Conservation (phyloP, 2,888 invertebrate genomes). For the Xestia ashworthii region DNA sequence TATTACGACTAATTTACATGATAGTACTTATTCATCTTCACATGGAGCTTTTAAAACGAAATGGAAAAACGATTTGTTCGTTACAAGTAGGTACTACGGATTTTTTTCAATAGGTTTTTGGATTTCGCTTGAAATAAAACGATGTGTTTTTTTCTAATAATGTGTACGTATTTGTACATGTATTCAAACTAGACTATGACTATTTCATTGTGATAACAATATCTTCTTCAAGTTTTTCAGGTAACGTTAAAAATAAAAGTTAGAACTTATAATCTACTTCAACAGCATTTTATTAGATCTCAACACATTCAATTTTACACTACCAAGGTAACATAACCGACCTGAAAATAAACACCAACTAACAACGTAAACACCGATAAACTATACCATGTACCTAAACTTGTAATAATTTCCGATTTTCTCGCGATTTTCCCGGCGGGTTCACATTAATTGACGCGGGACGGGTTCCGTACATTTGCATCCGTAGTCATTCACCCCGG, state of each 20-base stretch:
- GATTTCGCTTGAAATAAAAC: not conserved
- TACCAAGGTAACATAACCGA: not conserved
- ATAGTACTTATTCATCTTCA: not conserved
- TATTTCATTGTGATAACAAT: not conserved
- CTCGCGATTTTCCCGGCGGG: constrained; percentile 68
- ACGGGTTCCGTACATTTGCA: constrained; percentile 81
- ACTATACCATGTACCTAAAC: constrained; percentile 28
- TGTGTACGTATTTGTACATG: not conserved
- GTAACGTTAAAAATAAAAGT: not conserved
- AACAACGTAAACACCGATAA: constrained; percentile 29
- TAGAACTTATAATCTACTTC: not conserved
- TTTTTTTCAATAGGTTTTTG: not conserved
- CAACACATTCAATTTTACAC: constrained; percentile 1
- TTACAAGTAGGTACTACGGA: not conserved
- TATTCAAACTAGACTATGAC: not conserved
- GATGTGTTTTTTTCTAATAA: not conserved
- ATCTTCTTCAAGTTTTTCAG: not conserved
- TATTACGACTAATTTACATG: not conserved
- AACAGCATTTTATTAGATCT: not conserved
- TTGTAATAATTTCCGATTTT: constrained; percentile 63
- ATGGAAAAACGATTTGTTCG: not conserved
- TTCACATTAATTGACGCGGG: constrained; percentile 73
- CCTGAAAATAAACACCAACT: constrained; percentile 33
- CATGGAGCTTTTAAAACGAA: not conserved
- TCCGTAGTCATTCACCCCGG: constrained; percentile 80